Evolutionary conservation across 2,888 invertebrate genomes (phyloP).

Genomic region (Kuschelorhynchus macadamiae): DNA sequence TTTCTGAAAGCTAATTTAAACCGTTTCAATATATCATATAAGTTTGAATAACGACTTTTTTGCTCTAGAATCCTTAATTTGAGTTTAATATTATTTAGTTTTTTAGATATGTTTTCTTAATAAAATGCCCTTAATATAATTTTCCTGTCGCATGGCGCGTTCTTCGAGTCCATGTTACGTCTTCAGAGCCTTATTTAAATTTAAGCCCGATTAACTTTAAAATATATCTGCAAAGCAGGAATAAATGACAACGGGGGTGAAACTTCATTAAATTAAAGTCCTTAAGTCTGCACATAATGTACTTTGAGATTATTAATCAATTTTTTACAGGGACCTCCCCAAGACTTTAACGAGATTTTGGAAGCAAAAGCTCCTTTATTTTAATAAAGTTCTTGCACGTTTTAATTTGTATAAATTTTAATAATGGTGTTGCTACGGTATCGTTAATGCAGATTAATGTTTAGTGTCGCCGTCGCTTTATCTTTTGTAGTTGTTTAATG

Average conservation of each 20-base stretch:
- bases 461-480: conserved; percentile 8
- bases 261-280: conserved; percentile 50
- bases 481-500: conserved; percentile 17
- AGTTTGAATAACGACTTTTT: too few relatives aligned
- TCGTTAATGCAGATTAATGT: conserved; percentile 28
- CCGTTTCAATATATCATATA: too few relatives aligned
- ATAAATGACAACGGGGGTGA: conserved; percentile 48
- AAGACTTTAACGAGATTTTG: conserved; percentile 41
- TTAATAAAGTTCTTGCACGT: conserved; percentile 42
- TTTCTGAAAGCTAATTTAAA: too few relatives aligned
- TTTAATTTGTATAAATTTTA: conserved; percentile 49
- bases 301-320: conserved; percentile 48
- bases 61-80: too few relatives aligned
- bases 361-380: conserved; percentile 43
- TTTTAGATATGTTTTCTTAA: too few relatives aligned
- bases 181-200: conserved; percentile 37
- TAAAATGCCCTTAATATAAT: not conserved
- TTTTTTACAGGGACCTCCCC: conserved; percentile 36
- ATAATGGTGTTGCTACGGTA: conserved; percentile 32
- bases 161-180: conserved; percentile 1
- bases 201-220: conserved; percentile 36
- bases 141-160: conserved; percentile 6
- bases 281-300: conserved; percentile 47
- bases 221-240: conserved; percentile 41
- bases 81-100: too few relatives aligned